A percentile compares a stretch with the other conserved stretches of the same genome.
phyloP scores from a whole-genome alignment of 2,888 invertebrate species.

The Desoria tigrina region DNA sequence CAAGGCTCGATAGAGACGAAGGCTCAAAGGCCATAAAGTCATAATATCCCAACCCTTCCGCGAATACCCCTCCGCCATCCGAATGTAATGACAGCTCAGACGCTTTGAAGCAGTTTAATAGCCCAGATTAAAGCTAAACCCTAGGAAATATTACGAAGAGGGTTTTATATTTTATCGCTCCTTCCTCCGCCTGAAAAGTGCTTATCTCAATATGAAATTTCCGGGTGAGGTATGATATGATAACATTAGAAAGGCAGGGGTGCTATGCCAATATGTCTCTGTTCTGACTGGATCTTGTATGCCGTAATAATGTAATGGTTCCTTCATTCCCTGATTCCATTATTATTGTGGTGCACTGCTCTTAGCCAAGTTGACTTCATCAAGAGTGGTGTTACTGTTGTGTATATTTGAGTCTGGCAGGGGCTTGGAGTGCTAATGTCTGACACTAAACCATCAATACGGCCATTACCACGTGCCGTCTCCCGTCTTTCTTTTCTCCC shows the following conservation, averaged over 20 bases:
- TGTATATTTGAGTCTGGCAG: no score
- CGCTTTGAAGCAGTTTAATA: conserved; percentile 17
- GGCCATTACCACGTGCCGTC: conserved; percentile 38
- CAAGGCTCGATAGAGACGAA: no score
- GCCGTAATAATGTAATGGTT: background rate
- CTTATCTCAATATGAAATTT: conserved; percentile 23
- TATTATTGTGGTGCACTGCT: no score
- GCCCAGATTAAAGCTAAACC: conserved; percentile 17
- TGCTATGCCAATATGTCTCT: no score
- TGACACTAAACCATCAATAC: conserved; percentile 35
- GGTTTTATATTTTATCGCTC: conserved; percentile 10
- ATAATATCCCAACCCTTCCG: background rate
- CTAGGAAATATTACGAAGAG: conserved; percentile 13
- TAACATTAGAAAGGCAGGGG: background rate
- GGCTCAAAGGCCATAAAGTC: background rate
- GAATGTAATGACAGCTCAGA: conserved; percentile 12
- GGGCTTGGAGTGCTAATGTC: conserved; percentile 8
- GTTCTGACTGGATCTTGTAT: background rate
- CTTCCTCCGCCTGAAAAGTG: conserved; percentile 9
- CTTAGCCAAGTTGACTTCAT: conserved; percentile 4
- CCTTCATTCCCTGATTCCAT: no score
- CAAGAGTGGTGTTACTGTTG: no score
- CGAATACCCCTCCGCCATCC: no score
- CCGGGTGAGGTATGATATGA: conserved; percentile 11
- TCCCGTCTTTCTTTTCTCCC: conserved; percentile 16